Evolutionary conservation across 2,888 invertebrate species (phyloP).

Genomic region (Gandaritis pyraliata): DNA sequence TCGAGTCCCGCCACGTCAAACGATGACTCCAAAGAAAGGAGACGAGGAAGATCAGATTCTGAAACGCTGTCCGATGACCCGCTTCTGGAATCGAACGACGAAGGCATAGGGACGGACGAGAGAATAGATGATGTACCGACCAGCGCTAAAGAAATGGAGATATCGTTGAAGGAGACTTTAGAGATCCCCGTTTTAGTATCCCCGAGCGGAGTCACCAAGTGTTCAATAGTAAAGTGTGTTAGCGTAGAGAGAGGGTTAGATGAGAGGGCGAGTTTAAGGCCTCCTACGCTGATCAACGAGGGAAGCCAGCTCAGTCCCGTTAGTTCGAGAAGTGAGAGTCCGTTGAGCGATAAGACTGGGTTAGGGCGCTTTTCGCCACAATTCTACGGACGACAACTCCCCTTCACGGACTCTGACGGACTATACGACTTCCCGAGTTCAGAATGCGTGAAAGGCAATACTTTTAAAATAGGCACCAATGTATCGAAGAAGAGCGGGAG

Average conservation of each 20-base stretch:
- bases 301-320: constrained; percentile 87
- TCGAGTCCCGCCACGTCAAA: constrained; percentile 77
- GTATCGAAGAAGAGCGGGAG: constrained; percentile 86
- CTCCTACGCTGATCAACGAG: constrained; percentile 83
- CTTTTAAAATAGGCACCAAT: constrained; percentile 75
- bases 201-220: constrained; percentile 80
- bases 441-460: constrained; percentile 85
- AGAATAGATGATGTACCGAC: constrained; percentile 89
- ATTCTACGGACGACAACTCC: constrained; percentile 88
- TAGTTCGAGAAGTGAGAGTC: constrained; percentile 91
- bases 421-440: constrained; percentile 92
- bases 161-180: constrained; percentile 72
- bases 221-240: constrained; percentile 82
- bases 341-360: constrained; percentile 89
- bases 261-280: constrained; percentile 71
- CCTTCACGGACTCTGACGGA: constrained; percentile 92
- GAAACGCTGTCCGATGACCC: constrained; percentile 90
- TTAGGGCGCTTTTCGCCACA: constrained; percentile 88
- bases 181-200: constrained; percentile 77
- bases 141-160: constrained; percentile 86
- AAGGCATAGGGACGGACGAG: constrained; percentile 91
- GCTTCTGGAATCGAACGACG: constrained; percentile 89
- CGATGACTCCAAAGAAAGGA: constrained; percentile 77
- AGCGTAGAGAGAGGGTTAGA: constrained; percentile 84
- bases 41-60: constrained; percentile 88